phyloP scores from a whole-genome alignment of 2,113 vertebrate genomes.

The Nibea albiflora region DNA sequence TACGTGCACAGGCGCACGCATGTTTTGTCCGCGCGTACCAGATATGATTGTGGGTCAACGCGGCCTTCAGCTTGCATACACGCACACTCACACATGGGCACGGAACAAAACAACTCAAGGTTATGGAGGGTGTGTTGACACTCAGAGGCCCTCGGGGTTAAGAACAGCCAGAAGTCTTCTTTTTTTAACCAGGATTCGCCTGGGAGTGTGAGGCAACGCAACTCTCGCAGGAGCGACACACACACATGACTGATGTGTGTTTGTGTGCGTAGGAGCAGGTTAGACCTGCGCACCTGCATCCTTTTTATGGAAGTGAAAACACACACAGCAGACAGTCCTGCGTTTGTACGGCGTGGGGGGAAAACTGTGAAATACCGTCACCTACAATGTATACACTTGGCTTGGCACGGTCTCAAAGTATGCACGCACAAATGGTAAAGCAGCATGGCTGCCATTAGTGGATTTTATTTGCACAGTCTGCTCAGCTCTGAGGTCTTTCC shows the following conservation, averaged over 20 bases:
- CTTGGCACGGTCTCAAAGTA: constrained; percentile 47
- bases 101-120: background rate
- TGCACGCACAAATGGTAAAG: constrained; percentile 51
- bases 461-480: constrained; percentile 31
- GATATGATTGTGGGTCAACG: background rate
- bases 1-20: background rate
- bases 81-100: too few relatives aligned
- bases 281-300: constrained; percentile 70
- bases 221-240: constrained; percentile 17
- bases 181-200: constrained; percentile 13
- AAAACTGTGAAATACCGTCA: constrained; percentile 54
- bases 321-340: constrained; percentile 49
- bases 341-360: constrained; percentile 48
- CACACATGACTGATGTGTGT: constrained; percentile 27
- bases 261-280: constrained; percentile 41
- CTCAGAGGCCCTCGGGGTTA: constrained; percentile 10
- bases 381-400: constrained; percentile 43
- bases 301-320: constrained; percentile 72
- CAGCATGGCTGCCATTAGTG: constrained; percentile 44
- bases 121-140: constrained; percentile 31
- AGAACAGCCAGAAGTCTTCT: constrained; percentile 39
- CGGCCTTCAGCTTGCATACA: too few relatives aligned
- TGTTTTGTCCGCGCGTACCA: too few relatives aligned
- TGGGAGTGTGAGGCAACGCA: constrained; percentile 22
- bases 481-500: constrained; percentile 19